These are phyloP conservation scores for Cynaeus angustus DNA, from an alignment of 2,888 invertebrate species.

Conservation along the genomic window DNA sequence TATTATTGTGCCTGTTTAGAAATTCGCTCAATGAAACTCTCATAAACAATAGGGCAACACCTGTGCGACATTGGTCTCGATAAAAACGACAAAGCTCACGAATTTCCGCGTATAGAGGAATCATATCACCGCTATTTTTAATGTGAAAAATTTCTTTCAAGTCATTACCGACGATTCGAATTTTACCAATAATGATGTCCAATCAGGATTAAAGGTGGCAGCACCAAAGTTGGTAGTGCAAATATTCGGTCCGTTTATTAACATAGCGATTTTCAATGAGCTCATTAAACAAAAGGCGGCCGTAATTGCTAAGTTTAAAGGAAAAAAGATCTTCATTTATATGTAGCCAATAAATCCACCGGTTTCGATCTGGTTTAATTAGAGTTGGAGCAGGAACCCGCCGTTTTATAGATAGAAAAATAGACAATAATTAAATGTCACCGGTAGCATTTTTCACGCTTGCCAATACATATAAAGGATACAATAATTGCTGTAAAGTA, in stretches of 20 bases:
- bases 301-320: slow-evolving; percentile 39
- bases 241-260: slow-evolving; percentile 37
- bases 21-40: slow-evolving; percentile 65
- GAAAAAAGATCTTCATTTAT: slow-evolving; percentile 36
- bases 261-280: slow-evolving; percentile 44
- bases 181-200: slow-evolving; percentile 21
- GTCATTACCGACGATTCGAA: slow-evolving; percentile 12
- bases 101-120: slow-evolving; percentile 60
- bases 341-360: slow-evolving; percentile 42
- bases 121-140: not conserved
- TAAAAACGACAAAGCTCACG: slow-evolving; percentile 53
- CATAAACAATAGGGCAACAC: slow-evolving; percentile 66
- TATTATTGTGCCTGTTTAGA: slow-evolving; percentile 65
- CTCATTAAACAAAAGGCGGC: slow-evolving; percentile 44
- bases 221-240: slow-evolving; percentile 37
- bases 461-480: slow-evolving; percentile 40
- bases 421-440: slow-evolving; percentile 49
- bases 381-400: slow-evolving; percentile 21
- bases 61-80: slow-evolving; percentile 64
- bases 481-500: slow-evolving; percentile 42
- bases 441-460: slow-evolving; percentile 24
- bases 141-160: not conserved
- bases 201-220: slow-evolving; percentile 38
- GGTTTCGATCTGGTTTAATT: slow-evolving; percentile 35
- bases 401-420: slow-evolving; percentile 40